phyloP scores from a whole-genome alignment of 2,797 vertebrate genomes.

The Nannoperca australis region DNA sequence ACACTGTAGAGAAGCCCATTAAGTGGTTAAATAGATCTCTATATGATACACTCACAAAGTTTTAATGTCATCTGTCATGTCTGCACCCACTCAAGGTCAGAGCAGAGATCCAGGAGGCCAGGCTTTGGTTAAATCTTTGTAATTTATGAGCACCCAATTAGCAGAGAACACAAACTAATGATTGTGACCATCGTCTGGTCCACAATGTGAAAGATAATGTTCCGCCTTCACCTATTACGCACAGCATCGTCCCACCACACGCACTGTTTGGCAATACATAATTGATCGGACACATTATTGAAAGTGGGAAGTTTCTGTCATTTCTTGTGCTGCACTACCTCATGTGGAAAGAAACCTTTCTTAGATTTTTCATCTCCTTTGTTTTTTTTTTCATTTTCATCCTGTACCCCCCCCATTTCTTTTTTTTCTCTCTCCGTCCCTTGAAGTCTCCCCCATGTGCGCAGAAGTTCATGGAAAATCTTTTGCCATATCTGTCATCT shows the following conservation, averaged over 20 bases:
- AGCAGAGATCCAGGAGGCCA: constrained; percentile 21
- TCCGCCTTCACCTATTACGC: constrained; percentile 60
- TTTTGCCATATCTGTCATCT: constrained; percentile 85
- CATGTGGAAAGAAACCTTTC: constrained; percentile 54
- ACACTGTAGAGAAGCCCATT: neutral
- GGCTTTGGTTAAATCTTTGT: constrained; percentile 61
- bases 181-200: constrained; percentile 65
- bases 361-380: constrained; percentile 42
- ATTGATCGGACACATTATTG: constrained; percentile 74
- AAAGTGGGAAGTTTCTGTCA: constrained; percentile 45
- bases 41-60: constrained; percentile 13
- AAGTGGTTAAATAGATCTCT: neutral
- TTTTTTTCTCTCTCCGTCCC: constrained; percentile 43
- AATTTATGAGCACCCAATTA: constrained; percentile 78
- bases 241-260: constrained; percentile 58
- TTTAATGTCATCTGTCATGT: constrained; percentile 46
- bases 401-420: neutral
- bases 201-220: constrained; percentile 63
- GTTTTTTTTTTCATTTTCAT: constrained; percentile 39
- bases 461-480: constrained; percentile 81
- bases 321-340: constrained; percentile 34
- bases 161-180: constrained; percentile 75
- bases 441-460: constrained; percentile 49
- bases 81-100: constrained; percentile 44
- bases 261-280: constrained; percentile 71